These are phyloP conservation scores for Hipposideros armiger DNA, from an alignment of 2,113 vertebrate species.

Conservation along the genomic window DNA sequence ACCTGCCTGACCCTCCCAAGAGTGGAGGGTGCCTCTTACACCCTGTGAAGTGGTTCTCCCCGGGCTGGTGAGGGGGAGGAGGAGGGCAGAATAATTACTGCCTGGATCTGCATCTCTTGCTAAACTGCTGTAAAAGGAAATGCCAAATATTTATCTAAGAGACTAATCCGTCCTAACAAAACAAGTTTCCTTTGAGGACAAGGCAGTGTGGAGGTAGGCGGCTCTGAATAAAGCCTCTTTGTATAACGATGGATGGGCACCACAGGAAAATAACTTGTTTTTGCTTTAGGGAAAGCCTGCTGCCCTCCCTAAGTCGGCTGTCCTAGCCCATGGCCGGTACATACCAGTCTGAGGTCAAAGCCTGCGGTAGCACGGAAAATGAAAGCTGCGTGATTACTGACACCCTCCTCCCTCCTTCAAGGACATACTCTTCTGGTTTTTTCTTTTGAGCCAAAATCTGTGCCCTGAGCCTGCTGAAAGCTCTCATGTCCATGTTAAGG, in stretches of 20 bases:
- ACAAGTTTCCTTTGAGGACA: slow-evolving; percentile 48
- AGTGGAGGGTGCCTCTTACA: background rate
- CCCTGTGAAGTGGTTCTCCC: background rate
- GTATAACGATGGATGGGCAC: background rate
- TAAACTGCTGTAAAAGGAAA: slow-evolving; percentile 55
- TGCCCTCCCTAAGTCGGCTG: background rate
- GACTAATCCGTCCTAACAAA: background rate
- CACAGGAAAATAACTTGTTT: background rate
- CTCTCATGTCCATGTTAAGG: background rate
- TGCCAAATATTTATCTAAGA: slow-evolving; percentile 53
- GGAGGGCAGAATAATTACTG: background rate
- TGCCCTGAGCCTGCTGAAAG: background rate
- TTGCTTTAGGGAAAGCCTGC: background rate
- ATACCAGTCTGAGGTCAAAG: background rate
- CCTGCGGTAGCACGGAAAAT: background rate
- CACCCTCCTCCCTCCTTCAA: background rate
- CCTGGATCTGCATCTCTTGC: background rate
- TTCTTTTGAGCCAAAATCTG: background rate
- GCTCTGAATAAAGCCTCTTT: slow-evolving; percentile 15
- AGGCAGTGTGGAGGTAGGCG: background rate
- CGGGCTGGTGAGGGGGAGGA: too few species aligned
- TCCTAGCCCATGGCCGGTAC: background rate
- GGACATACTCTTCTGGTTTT: background rate
- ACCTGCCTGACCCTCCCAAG: background rate
- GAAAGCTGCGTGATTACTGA: background rate